Percentiles rank a stretch among this genome's conserved stretches.
phyloP scores from a whole-genome alignment of 64 coral and sea anemone genomes.

The Trachythela sp. region DNA sequence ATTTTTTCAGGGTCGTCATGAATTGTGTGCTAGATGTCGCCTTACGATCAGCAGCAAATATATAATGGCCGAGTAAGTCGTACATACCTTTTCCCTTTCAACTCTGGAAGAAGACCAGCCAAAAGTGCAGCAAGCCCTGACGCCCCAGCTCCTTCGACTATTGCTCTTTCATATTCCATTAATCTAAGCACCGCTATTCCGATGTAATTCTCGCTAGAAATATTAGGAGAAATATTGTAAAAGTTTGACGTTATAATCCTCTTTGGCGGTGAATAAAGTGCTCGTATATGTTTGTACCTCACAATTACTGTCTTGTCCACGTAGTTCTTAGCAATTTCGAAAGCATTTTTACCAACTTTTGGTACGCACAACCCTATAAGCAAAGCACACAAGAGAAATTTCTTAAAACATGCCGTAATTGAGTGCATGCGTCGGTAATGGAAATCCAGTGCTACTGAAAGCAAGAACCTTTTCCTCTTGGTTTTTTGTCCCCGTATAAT shows the following conservation, averaged over 20 bases:
- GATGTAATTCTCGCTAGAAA: conserved; percentile 69
- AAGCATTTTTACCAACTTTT: conserved; percentile 50
- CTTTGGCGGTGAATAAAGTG: too few species aligned
- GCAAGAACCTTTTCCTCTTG: too few species aligned
- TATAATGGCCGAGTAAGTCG: too few species aligned
- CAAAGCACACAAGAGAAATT: background rate
- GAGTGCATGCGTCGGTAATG: background rate
- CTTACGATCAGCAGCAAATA: too few species aligned
- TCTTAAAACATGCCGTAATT: background rate
- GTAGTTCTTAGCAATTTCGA: conserved; percentile 48
- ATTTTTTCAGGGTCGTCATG: too few species aligned
- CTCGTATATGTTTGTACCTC: conserved; percentile 61
- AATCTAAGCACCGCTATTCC: conserved; percentile 64
- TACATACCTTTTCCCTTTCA: conserved; percentile 83
- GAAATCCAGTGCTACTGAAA: too few species aligned
- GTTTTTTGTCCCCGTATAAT: too few species aligned
- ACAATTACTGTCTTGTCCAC: conserved; percentile 69
- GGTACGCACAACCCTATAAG: conserved; percentile 38
- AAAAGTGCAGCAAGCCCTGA: conserved; percentile 67
- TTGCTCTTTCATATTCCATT: conserved; percentile 61
- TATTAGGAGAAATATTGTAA: background rate
- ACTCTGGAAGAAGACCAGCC: conserved; percentile 64
- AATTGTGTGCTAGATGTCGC: too few species aligned
- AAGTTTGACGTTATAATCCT: too few species aligned
- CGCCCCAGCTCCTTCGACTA: conserved; percentile 78